A percentile compares a stretch with the other conserved stretches of the same genome.
These are phyloP conservation scores for Halyomorpha halys DNA, from an alignment of 1,140 invertebrate genomes.

Conservation along the genomic window DNA sequence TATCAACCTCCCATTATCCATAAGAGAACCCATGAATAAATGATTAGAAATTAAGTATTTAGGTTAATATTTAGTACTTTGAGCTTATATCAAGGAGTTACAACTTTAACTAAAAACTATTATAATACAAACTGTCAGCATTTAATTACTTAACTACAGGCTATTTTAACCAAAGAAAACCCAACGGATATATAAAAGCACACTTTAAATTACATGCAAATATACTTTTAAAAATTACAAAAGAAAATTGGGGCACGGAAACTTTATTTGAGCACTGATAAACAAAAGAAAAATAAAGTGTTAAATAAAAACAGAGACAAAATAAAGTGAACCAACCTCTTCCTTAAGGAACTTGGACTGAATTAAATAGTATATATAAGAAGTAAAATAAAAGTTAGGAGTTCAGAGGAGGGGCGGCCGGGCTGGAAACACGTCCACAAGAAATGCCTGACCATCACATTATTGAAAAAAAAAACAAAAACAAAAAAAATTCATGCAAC, in stretches of 20 bases:
- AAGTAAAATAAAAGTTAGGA: slow-evolving; percentile 26
- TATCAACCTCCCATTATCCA: background rate
- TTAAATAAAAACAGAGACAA: background rate
- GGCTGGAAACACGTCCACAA: slow-evolving; percentile 24
- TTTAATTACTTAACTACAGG: too few species aligned
- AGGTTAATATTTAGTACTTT: too few species aligned
- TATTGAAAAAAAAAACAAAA: slow-evolving; percentile 8
- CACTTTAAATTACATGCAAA: slow-evolving; percentile 10
- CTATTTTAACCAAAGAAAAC: slow-evolving; percentile 23
- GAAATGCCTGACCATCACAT: background rate
- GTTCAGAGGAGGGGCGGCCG: slow-evolving; percentile 26
- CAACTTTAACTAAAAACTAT: too few species aligned
- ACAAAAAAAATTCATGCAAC: slow-evolving; percentile 20
- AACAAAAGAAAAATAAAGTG: background rate
- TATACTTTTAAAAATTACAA: background rate
- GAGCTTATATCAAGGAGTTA: too few species aligned
- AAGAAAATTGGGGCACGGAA: slow-evolving; percentile 8
- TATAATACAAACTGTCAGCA: too few species aligned
- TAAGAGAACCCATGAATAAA: too few species aligned
- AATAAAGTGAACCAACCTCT: slow-evolving; percentile 2
- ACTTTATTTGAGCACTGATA: background rate
- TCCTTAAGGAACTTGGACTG: slow-evolving; percentile 17
- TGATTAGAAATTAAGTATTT: too few species aligned
- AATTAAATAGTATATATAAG: slow-evolving; percentile 27
- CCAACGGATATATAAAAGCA: slow-evolving; percentile 25